Evolutionary conservation across 2,797 vertebrate genomes (phyloP).

Genomic region (Esox lucius): DNA sequence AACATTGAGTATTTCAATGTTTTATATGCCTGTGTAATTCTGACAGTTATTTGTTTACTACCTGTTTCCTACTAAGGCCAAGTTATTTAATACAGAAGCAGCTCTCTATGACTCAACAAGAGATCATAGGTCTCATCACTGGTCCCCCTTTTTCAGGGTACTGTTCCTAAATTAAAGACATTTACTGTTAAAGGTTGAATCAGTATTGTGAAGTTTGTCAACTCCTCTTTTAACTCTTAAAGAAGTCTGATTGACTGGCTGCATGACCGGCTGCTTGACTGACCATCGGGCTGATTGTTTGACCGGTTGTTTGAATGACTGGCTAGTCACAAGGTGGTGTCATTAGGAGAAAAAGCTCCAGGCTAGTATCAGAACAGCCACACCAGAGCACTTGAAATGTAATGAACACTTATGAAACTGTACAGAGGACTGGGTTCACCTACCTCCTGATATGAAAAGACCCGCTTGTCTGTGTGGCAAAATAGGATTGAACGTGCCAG

Average conservation of each 20-base stretch:
- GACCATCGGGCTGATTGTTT: too few species aligned
- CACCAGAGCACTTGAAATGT: constrained; percentile 48
- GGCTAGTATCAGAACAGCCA: constrained; percentile 40
- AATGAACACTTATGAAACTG: constrained; percentile 39
- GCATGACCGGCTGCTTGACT: too few species aligned
- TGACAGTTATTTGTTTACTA: background rate
- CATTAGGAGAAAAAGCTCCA: constrained; percentile 45
- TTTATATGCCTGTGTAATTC: background rate
- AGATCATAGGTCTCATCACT: too few species aligned
- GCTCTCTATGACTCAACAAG: background rate
- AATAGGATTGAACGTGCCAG: constrained; percentile 36
- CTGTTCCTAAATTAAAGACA: too few species aligned
- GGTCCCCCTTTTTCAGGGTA: too few species aligned
- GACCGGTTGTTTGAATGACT: background rate
- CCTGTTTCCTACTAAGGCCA: too few species aligned
- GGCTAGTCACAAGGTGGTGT: constrained; percentile 59
- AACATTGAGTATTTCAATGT: background rate
- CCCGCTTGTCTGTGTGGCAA: constrained; percentile 39
- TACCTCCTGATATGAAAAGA: constrained; percentile 47
- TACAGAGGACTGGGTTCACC: constrained; percentile 47
- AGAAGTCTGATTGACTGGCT: too few species aligned
- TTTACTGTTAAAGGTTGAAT: too few species aligned
- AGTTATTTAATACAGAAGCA: too few species aligned
- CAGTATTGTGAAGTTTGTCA: too few species aligned
- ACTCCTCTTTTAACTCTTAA: too few species aligned